These are phyloP conservation scores for Nasonia longicornis DNA, from an alignment of 1,140 invertebrate species.

Conservation along the genomic window DNA sequence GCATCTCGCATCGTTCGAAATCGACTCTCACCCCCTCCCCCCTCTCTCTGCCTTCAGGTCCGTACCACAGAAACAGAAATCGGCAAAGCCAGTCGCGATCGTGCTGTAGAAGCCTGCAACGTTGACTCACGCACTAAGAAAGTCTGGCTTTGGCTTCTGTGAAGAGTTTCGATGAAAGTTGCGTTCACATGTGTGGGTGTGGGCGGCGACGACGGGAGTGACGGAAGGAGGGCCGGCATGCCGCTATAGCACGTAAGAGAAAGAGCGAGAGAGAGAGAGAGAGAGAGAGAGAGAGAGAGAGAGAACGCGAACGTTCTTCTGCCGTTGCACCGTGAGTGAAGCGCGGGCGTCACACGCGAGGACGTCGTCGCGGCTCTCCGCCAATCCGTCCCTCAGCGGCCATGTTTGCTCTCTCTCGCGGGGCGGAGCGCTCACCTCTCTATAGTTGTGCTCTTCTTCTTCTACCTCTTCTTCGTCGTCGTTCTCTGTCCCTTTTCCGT, in stretches of 20 bases:
- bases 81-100: conserved; percentile 9
- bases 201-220: conserved; percentile 50
- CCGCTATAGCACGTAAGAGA: conserved; percentile 46
- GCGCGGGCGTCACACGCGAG: conserved; percentile 64
- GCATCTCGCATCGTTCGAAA: conserved; percentile 37
- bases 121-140: not conserved
- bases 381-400: conserved; percentile 69
- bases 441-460: conserved; percentile 28
- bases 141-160: not conserved
- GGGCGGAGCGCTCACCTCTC: conserved; percentile 62
- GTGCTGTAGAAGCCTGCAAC: not conserved
- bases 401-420: conserved; percentile 65
- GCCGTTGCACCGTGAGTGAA: conserved; percentile 60
- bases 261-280: conserved; percentile 53
- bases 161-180: not conserved
- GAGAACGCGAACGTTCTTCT: conserved; percentile 44
- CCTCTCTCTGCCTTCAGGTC: not conserved
- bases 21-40: conserved; percentile 1
- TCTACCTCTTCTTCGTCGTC: conserved; percentile 26
- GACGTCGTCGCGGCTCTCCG: conserved; percentile 63
- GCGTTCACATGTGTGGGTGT: conserved; percentile 36
- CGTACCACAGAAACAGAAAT: conserved; percentile 10
- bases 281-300: conserved; percentile 50
- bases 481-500: conserved; percentile 10
- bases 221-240: conserved; percentile 50